A percentile compares a stretch with the other conserved stretches of the same genome.
Conservation (phyloP, 2,113 vertebrate genomes). For the Paramormyrops kingsleyae region DNA sequence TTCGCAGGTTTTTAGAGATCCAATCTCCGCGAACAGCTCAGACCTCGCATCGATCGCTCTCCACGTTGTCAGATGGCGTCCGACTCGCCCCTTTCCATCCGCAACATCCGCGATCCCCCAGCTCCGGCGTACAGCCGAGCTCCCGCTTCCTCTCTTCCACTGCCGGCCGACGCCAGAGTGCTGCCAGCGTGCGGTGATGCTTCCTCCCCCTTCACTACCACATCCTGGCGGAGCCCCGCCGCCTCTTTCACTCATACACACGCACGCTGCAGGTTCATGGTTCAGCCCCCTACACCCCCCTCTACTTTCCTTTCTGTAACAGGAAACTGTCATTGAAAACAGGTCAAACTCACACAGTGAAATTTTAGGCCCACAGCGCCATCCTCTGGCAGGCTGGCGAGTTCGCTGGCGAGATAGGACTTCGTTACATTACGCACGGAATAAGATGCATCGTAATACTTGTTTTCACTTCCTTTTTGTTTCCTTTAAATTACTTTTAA, state of each 20-base stretch:
- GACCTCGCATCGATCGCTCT: neutral
- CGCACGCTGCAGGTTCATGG: slow-evolving; percentile 19
- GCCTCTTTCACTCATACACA: slow-evolving; percentile 17
- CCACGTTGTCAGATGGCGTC: neutral
- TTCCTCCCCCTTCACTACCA: neutral
- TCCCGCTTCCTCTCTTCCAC: slow-evolving; percentile 9
- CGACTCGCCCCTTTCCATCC: slow-evolving; percentile 32
- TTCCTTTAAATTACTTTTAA: neutral
- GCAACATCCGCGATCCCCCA: slow-evolving; percentile 24
- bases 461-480: neutral
- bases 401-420: neutral
- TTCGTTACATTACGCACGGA: neutral
- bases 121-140: slow-evolving; percentile 13
- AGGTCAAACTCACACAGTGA: slow-evolving; percentile 38
- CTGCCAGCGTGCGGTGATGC: neutral
- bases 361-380: slow-evolving; percentile 22
- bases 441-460: neutral
- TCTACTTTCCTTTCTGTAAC: slow-evolving; percentile 20
- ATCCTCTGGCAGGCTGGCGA: slow-evolving; percentile 10
- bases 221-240: slow-evolving; percentile 20
- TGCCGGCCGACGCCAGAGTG: slow-evolving; percentile 11
- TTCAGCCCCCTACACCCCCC: slow-evolving; percentile 18
- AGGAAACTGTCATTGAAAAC: slow-evolving; percentile 56
- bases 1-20: neutral
- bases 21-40: neutral